Evolutionary conservation across 2,797 vertebrate genomes (phyloP).

Genomic region (Catharus ustulatus): DNA sequence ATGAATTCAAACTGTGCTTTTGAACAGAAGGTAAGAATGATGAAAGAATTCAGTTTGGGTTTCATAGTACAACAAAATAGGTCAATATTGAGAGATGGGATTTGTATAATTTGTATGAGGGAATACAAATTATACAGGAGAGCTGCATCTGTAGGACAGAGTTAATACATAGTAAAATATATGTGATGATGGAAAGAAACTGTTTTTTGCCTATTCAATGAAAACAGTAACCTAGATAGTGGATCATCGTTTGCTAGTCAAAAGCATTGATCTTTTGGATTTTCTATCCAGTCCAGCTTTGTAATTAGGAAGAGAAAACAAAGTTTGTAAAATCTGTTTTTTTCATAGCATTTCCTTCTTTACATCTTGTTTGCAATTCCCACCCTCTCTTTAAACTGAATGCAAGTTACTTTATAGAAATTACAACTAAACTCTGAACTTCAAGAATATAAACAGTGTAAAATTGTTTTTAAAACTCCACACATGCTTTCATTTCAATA

Average conservation of each 20-base stretch:
- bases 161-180: not conserved
- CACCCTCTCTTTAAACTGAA: not conserved
- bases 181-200: not conserved
- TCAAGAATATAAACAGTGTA: not conserved
- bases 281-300: not conserved
- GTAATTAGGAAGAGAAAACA: not conserved
- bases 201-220: not conserved
- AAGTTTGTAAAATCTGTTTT: not conserved
- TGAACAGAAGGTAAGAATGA: not conserved
- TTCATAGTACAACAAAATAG: not conserved
- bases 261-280: not conserved
- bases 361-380: not conserved
- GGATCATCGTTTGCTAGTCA: not conserved
- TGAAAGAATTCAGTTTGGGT: not conserved
- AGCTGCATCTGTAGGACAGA: not conserved
- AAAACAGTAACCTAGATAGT: not conserved
- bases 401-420: not conserved
- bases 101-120: not conserved
- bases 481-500: not conserved
- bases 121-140: not conserved
- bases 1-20: not conserved
- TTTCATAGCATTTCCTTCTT: not conserved
- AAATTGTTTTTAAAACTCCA: not conserved
- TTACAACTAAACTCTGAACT: not conserved
- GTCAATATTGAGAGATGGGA: not conserved